These are phyloP conservation scores for Conopomorpha cramerella DNA, from an alignment of 1,140 invertebrate genomes.

Conservation along the genomic window DNA sequence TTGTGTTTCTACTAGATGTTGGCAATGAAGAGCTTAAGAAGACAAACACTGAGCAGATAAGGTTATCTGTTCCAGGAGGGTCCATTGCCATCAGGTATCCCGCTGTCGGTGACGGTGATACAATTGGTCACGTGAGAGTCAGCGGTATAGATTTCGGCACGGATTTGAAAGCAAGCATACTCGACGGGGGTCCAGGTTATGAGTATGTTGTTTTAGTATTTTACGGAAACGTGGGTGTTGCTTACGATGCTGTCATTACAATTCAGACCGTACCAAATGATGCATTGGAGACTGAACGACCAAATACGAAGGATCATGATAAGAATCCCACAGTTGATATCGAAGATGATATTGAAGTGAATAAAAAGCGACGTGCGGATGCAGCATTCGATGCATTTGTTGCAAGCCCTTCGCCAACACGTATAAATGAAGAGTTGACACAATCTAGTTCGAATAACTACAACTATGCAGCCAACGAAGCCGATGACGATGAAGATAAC, in stretches of 20 bases:
- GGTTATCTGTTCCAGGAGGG: conserved; percentile 32
- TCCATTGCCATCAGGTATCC: conserved; percentile 39
- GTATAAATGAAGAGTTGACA: no score
- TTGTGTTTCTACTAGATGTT: conserved; percentile 39
- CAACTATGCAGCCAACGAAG: conserved; percentile 1
- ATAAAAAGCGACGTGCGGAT: conserved; percentile 7
- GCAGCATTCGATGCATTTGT: background rate
- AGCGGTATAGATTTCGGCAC: conserved; percentile 45
- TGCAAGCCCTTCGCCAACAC: no score
- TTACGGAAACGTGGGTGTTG: conserved; percentile 25
- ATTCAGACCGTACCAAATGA: conserved; percentile 23
- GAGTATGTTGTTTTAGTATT: conserved; percentile 42
- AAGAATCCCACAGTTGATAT: conserved; percentile 5
- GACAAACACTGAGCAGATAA: conserved; percentile 33
- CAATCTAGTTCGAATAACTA: background rate
- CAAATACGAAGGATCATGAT: conserved; percentile 4
- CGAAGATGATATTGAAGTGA: conserved; percentile 18
- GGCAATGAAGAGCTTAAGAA: conserved; percentile 48
- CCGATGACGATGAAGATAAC: conserved; percentile 8
- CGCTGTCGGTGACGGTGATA: conserved; percentile 26
- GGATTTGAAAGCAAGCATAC: conserved; percentile 37
- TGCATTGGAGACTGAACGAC: conserved; percentile 3
- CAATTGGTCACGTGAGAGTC: conserved; percentile 36
- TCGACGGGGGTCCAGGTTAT: conserved; percentile 44
- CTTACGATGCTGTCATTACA: conserved; percentile 40